Evolutionary conservation across 23 tunicate species (phyloP).

Genomic region (Phallusia fumigata): DNA sequence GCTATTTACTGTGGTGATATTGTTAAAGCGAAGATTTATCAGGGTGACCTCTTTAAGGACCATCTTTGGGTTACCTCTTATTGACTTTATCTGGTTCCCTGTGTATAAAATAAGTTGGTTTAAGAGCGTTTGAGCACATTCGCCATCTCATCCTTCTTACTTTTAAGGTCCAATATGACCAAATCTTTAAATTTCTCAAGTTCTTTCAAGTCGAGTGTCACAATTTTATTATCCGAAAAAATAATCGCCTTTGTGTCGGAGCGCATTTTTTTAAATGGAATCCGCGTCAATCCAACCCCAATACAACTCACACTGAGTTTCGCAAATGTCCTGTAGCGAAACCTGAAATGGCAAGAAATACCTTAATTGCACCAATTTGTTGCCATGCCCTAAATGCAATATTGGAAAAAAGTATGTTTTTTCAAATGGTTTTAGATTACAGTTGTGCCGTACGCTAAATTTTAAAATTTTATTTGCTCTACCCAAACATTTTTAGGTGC

Average conservation of each 20-base stretch:
- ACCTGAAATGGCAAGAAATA: neutral
- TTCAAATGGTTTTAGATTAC: no score
- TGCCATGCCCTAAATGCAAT: no score
- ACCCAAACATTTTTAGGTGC: no score
- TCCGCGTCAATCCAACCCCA: slow-evolving; percentile 20
- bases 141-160: neutral
- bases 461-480: no score
- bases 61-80: neutral
- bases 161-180: slow-evolving; percentile 27
- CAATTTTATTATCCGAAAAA: slow-evolving; percentile 23
- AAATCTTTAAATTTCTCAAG: slow-evolving; percentile 27
- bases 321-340: neutral
- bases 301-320: slow-evolving; percentile 58
- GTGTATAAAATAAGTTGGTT: neutral
- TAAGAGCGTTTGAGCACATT: neutral
- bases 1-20: slow-evolving; percentile 19
- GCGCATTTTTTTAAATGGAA: slow-evolving; percentile 43
- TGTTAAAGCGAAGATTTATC: slow-evolving; percentile 31
- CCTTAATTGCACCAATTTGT: no score
- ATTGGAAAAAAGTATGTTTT: no score
- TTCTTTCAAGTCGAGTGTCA: slow-evolving; percentile 13
- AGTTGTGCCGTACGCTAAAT: no score
- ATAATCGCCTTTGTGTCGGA: slow-evolving; percentile 27
- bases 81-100: slow-evolving; percentile 27
- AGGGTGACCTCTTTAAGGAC: slow-evolving; percentile 1